A percentile compares a stretch with the other conserved stretches of the same genome.
phyloP scores from a whole-genome alignment of 2,888 invertebrate genomes.

The Bhutanitis thaidina region DNA sequence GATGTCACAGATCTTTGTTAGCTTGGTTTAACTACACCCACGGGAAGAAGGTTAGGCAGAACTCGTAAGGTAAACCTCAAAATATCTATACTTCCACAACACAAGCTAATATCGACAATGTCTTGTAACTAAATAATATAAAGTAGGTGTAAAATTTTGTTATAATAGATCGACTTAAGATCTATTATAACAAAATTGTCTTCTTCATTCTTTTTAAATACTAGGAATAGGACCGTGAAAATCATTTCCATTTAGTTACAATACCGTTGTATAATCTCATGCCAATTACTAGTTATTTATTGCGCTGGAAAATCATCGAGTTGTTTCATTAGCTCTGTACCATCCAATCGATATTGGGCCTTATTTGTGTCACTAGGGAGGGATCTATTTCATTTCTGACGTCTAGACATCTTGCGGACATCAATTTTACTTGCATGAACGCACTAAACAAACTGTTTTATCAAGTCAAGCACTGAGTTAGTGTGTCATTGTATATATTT shows the following conservation, averaged over 20 bases:
- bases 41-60: too few relatives aligned
- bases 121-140: too few relatives aligned
- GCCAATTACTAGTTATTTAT: neutral
- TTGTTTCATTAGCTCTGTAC: neutral
- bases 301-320: neutral
- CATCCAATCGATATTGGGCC: conserved; percentile 2
- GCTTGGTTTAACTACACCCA: too few relatives aligned
- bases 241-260: neutral
- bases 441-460: conserved; percentile 6
- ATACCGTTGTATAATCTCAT: neutral
- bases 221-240: too few relatives aligned
- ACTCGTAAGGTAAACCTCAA: too few relatives aligned
- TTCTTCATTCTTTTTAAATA: too few relatives aligned
- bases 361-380: conserved; percentile 3
- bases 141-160: too few relatives aligned
- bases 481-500: conserved; percentile 15
- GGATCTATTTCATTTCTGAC: conserved; percentile 12
- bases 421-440: conserved; percentile 19
- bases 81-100: too few relatives aligned
- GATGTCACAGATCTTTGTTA: too few relatives aligned
- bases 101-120: too few relatives aligned
- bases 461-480: conserved; percentile 2
- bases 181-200: too few relatives aligned
- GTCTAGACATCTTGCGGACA: conserved; percentile 6
- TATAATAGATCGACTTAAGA: too few relatives aligned